A percentile compares a stretch with the other conserved stretches of the same genome.
Evolutionary conservation across 2,888 invertebrate genomes (phyloP).

Genomic region (Drosophila bunnanda): DNA sequence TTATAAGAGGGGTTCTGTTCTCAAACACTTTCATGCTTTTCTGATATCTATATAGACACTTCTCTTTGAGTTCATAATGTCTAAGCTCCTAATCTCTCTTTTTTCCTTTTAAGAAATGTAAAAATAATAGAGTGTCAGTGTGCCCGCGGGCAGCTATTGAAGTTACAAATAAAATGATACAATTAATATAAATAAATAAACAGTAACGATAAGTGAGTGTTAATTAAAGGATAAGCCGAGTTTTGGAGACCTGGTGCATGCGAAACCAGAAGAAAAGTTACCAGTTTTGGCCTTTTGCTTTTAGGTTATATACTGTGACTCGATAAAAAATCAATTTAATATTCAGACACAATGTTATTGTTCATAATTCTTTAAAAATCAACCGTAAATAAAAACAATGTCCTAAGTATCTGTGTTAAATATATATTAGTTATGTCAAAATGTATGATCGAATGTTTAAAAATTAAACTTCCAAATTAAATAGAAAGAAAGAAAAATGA

Average conservation of each 20-base stretch:
- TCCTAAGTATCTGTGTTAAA: conserved; percentile 12
- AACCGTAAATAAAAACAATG: conserved; percentile 16
- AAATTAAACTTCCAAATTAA: conserved; percentile 17
- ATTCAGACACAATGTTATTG: neutral
- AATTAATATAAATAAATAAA: neutral
- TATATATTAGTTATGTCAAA: conserved; percentile 9
- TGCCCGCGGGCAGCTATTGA: neutral
- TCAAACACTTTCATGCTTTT: conserved; percentile 1
- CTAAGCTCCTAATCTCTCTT: neutral
- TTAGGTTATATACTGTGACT: neutral
- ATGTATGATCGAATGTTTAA: conserved; percentile 15
- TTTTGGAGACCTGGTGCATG: neutral
- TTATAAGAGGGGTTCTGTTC: neutral
- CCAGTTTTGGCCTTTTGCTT: neutral
- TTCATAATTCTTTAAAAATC: neutral
- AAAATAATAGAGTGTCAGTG: neutral
- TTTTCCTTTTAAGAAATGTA: neutral
- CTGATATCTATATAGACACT: neutral
- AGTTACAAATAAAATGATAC: neutral
- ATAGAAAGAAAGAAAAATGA: neutral
- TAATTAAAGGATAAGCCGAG: neutral
- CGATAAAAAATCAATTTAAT: neutral
- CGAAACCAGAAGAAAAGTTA: neutral
- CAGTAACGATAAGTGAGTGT: neutral
- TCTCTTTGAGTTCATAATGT: neutral